Percentiles rank a stretch among this genome's conserved stretches.
Conservation (phyloP, 2,888 invertebrate species). For the Thera britannica region DNA sequence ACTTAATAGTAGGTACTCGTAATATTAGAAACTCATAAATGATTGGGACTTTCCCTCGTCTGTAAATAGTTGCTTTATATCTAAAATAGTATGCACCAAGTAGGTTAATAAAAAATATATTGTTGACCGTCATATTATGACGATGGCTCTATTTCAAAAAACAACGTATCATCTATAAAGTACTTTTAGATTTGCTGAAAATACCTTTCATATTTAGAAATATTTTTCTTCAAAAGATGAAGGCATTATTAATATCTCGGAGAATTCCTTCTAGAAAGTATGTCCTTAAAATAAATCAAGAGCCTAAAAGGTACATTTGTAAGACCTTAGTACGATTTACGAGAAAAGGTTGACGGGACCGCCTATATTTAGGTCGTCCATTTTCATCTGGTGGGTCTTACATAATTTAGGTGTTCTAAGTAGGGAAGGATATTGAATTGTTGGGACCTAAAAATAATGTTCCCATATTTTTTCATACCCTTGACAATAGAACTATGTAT, state of each 20-base stretch:
- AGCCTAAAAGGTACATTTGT: constrained; percentile 25
- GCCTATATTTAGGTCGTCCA: constrained; percentile 15
- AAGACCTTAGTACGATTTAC: constrained; percentile 34
- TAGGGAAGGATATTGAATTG: constrained; percentile 16
- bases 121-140: background rate
- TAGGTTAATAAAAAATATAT: no score
- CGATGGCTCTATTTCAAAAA: background rate
- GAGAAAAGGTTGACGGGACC: constrained; percentile 35
- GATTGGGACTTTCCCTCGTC: no score
- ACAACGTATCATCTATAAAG: background rate
- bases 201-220: background rate
- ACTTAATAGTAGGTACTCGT: no score
- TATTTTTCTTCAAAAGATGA: background rate
- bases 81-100: no score
- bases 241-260: constrained; percentile 3
- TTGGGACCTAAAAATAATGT: constrained; percentile 25
- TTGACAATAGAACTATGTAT: background rate
- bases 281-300: constrained; percentile 26
- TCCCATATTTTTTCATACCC: constrained; percentile 2
- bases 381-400: constrained; percentile 17
- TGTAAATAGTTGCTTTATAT: no score
- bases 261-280: constrained; percentile 9
- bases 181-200: constrained; percentile 10
- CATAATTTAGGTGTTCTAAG: constrained; percentile 32
- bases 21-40: no score